Evolutionary conservation across 2,888 invertebrate species (phyloP).

Genomic region (Heliconius cydno): DNA sequence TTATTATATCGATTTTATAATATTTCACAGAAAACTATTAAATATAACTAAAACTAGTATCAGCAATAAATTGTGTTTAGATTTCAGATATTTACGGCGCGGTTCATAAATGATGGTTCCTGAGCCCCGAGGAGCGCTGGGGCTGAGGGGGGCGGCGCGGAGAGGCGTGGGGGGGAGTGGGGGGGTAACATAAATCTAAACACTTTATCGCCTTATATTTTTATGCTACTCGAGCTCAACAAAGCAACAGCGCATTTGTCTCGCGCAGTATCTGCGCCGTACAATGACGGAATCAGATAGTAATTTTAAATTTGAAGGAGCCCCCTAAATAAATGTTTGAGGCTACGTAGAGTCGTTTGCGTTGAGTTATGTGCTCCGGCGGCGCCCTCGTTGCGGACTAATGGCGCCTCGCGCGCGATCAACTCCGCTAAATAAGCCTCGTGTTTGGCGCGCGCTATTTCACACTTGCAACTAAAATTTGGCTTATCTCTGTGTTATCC

Average conservation of each 20-base stretch:
- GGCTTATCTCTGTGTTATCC: slow-evolving; percentile 23
- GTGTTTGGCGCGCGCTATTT: slow-evolving; percentile 30
- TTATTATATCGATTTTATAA: neutral
- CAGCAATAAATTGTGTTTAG: slow-evolving; percentile 23
- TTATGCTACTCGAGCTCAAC: slow-evolving; percentile 36
- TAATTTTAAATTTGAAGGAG: slow-evolving; percentile 67
- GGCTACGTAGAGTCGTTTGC: slow-evolving; percentile 38
- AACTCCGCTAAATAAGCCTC: slow-evolving; percentile 35
- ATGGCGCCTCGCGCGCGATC: slow-evolving; percentile 29
- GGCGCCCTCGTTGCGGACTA: slow-evolving; percentile 34
- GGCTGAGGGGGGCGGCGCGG: neutral
- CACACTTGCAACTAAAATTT: slow-evolving; percentile 31
- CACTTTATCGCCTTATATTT: slow-evolving; percentile 39
- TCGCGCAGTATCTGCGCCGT: slow-evolving; percentile 38
- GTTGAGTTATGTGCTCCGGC: slow-evolving; percentile 33
- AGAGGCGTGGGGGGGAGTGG: neutral
- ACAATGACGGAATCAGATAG: slow-evolving; percentile 71
- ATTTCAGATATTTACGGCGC: slow-evolving; percentile 22
- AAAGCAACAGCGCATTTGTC: slow-evolving; percentile 35
- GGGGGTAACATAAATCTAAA: slow-evolving; percentile 31
- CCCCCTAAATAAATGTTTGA: slow-evolving; percentile 40
- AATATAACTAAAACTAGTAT: slow-evolving; percentile 12
- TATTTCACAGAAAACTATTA: slow-evolving; percentile 18
- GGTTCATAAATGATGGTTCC: slow-evolving; percentile 20
- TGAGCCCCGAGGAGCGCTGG: slow-evolving; percentile 11